phyloP scores from a whole-genome alignment of 1,140 invertebrate genomes.

The Cryptotermes secundus region DNA sequence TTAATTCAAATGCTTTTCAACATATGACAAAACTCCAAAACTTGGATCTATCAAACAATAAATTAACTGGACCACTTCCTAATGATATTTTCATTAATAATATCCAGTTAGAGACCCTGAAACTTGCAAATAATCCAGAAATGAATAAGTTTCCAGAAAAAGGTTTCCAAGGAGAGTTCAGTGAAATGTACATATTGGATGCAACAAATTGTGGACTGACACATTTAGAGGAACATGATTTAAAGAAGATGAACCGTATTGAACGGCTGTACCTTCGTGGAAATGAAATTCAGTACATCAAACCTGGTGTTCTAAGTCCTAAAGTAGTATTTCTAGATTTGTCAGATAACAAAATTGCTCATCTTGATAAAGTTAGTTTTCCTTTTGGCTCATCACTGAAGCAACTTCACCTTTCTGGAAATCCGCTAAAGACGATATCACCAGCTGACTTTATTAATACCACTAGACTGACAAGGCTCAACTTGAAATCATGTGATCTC shows the following conservation, averaged over 20 bases:
- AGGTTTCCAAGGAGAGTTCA: slow-evolving; percentile 47
- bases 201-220: neutral
- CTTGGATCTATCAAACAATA: slow-evolving; percentile 68
- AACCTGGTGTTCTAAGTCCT: slow-evolving; percentile 20
- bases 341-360: slow-evolving; percentile 27
- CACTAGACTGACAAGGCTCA: slow-evolving; percentile 43
- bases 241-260: neutral
- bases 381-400: neutral
- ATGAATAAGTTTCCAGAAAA: slow-evolving; percentile 60
- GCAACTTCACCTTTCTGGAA: neutral
- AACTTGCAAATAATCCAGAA: slow-evolving; percentile 64
- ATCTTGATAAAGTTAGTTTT: slow-evolving; percentile 21
- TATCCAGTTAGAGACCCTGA: slow-evolving; percentile 63
- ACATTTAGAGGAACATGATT: neutral
- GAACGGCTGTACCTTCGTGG: neutral
- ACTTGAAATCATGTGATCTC: slow-evolving; percentile 48
- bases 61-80: slow-evolving; percentile 57
- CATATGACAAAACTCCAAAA: slow-evolving; percentile 59
- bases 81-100: slow-evolving; percentile 65
- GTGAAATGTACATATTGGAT: slow-evolving; percentile 46
- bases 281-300: neutral
- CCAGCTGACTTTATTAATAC: slow-evolving; percentile 10
- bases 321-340: slow-evolving; percentile 23
- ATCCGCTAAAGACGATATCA: neutral
- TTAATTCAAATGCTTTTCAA: slow-evolving; percentile 55